Base-by-base conservation (phyloP, 1,140 invertebrate genomes). In the Drosophila repleta region DNA sequence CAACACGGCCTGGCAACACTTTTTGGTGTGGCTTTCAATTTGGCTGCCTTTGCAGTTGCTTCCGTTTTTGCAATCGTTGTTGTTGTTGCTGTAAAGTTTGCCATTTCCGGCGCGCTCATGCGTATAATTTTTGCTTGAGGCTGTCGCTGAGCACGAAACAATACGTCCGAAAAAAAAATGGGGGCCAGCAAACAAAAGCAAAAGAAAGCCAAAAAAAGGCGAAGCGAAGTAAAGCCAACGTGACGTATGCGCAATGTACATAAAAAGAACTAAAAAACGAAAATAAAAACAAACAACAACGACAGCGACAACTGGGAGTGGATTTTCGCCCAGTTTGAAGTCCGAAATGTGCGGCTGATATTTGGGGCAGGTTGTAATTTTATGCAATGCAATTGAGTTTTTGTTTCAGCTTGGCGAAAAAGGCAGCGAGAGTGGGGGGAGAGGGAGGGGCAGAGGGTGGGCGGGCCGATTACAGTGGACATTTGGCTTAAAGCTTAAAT, bases 91-190 rank as follows among this genome's bases (percentile, higher is more conserved):
- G 71, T 58, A 72, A 71, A 83, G 83, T 88, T 89, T 88, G 84
- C 83, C 84, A 88, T 88, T 88, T 88, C 83, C 83, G 84, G 78
- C 67, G 83, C 79, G 79, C 83, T 83, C 84, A 88, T 88, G 83
- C 83, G 83, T 88, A 88, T 88, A 88, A 88, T 88, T 88, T 75
- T 89, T 76, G 84, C 84, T 88, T 88, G 76, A 79, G 76, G 79
- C 83, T 78, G 82, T 80, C 79, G 82, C 78, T 70, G 77, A 81
- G 77, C 68, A 70, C 76, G 73, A 79, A 88, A 87, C 83, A 83
- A 88, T 83, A 76, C 64, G 68, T 57, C 57, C 26, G 37, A 76
- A 52, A 51, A 35, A 51, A 61, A 41, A 32, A 51, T 7, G 45
- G 29, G 48, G 3, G 26, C 57, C 20, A 46, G 6, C 35, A 53